phyloP scores from a whole-genome alignment of 2,113 vertebrate genomes.

The Brachypteracias leptosomus region DNA sequence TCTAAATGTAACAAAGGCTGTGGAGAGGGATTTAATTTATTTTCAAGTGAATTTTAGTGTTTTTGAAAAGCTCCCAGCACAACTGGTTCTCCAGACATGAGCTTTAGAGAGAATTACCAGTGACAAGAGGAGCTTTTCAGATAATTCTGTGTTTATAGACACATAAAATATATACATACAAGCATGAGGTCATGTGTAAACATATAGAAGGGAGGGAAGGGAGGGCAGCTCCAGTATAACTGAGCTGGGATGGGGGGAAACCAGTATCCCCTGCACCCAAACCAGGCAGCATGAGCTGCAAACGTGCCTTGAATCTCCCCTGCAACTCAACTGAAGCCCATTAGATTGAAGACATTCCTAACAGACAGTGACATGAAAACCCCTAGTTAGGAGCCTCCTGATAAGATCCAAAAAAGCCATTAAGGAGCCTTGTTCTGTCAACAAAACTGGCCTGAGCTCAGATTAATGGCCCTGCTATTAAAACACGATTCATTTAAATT shows the following conservation, averaged over 20 bases:
- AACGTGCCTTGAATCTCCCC: neutral
- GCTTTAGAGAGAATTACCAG: neutral
- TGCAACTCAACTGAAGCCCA: fast-evolving
- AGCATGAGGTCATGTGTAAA: fast-evolving
- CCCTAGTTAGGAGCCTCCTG: neutral
- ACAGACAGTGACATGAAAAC: neutral
- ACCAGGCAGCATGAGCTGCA: fast-evolving
- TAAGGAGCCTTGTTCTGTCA: neutral
- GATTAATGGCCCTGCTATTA: neutral
- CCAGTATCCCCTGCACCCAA: neutral
- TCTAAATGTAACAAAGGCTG: neutral
- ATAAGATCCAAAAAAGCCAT: neutral
- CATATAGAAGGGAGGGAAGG: neutral
- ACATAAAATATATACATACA: neutral
- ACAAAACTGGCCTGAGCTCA: neutral
- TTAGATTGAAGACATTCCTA: neutral
- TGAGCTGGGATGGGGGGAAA: neutral
- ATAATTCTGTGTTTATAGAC: fast-evolving
- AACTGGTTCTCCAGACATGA: neutral
- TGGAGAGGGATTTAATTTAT: neutral
- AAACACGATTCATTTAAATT: fast-evolving
- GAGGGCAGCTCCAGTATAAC: neutral
- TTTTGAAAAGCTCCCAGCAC: neutral
- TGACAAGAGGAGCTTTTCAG: neutral
- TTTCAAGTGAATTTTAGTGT: neutral